Evolutionary conservation across 2,888 invertebrate genomes (phyloP).

Genomic region (Hermodice carunculata): DNA sequence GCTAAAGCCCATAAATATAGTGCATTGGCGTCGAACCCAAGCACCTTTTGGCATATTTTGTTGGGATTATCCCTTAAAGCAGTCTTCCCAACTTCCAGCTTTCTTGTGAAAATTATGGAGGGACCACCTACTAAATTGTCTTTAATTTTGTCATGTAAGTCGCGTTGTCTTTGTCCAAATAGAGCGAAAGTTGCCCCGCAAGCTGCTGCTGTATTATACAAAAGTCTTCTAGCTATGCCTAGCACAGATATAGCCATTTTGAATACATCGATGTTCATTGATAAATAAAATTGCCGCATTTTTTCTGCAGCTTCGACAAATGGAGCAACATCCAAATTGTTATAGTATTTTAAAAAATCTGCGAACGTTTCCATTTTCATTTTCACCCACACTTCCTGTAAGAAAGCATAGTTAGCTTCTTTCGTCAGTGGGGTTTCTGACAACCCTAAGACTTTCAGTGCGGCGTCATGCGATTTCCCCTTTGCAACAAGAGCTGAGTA

Average conservation of each 20-base stretch:
- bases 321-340: constrained; percentile 3
- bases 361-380: neutral
- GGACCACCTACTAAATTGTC: constrained; percentile 14
- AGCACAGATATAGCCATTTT: constrained; percentile 4
- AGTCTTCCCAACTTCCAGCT: neutral
- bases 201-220: too few relatives aligned
- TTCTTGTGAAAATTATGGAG: neutral
- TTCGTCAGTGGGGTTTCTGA: too few relatives aligned
- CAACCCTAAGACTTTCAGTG: too few relatives aligned
- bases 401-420: neutral
- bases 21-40: neutral
- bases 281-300: neutral
- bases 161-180: neutral
- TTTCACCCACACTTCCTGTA: neutral
- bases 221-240: neutral
- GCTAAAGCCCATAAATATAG: neutral
- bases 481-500: neutral
- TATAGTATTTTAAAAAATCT: constrained; percentile 1
- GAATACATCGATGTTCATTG: constrained; percentile 3
- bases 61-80: neutral
- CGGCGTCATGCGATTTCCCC: neutral
- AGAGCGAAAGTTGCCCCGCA: neutral
- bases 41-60: neutral
- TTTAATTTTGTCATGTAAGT: neutral
- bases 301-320: constrained; percentile 4